Evolutionary conservation across 2,888 invertebrate genomes (phyloP).

Genomic region (Nomada fucata): DNA sequence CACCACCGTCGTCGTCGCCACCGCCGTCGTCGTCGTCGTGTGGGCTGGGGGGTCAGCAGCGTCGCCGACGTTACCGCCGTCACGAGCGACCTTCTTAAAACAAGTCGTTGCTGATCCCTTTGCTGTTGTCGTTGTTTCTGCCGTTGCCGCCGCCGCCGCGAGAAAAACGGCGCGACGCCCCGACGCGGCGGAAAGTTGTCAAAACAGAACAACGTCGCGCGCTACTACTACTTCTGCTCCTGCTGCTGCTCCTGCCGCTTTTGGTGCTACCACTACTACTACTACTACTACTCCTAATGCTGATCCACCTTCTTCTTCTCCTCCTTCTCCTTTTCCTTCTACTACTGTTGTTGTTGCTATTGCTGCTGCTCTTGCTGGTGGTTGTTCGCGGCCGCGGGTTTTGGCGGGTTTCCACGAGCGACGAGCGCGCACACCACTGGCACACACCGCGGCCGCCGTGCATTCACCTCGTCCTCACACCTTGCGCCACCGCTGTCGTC

Average conservation of each 20-base stretch:
- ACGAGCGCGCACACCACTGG: conserved; percentile 73
- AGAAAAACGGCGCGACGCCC: conserved; percentile 65
- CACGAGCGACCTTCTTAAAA: conserved; percentile 35
- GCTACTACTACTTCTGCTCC: conserved; percentile 24
- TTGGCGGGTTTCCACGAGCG: conserved; percentile 80
- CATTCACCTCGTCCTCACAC: conserved; percentile 79
- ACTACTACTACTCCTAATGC: conserved; percentile 42
- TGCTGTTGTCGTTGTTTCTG: conserved; percentile 44
- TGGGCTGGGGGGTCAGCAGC: conserved; percentile 45
- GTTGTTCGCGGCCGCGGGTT: conserved; percentile 76
- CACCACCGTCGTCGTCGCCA: conserved; percentile 60
- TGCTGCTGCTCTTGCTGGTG: conserved; percentile 59
- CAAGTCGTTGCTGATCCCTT: conserved; percentile 37
- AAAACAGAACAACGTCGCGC: conserved; percentile 59
- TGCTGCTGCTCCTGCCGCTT: conserved; percentile 4
- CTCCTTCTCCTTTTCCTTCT: conserved; percentile 44
- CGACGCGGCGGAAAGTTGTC: conserved; percentile 60
- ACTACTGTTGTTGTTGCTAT: conserved; percentile 52
- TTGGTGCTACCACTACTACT: conserved; percentile 16
- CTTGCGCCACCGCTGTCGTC: conserved; percentile 70
- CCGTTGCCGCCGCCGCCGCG: conserved; percentile 66
- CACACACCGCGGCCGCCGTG: conserved; percentile 77
- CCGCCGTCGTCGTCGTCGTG: conserved; percentile 57
- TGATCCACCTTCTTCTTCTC: conserved; percentile 47
- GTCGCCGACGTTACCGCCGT: conserved; percentile 48